These are phyloP conservation scores for Enteromius anoplus DNA, from an alignment of 2,797 vertebrate genomes.

Conservation along the genomic window DNA sequence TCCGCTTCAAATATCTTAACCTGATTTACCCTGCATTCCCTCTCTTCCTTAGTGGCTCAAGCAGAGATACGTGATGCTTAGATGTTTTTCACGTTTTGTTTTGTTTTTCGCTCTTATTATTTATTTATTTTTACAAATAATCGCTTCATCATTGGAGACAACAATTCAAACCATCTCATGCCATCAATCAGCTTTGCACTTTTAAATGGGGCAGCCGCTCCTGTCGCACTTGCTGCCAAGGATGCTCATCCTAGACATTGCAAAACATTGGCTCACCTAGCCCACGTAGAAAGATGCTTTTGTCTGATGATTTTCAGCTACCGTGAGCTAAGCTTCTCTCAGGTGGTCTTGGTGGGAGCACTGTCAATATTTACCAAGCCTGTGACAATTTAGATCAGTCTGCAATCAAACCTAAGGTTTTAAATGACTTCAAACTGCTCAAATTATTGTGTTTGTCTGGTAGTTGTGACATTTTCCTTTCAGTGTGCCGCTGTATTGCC, in stretches of 20 bases:
- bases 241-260: neutral
- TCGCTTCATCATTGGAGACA: neutral
- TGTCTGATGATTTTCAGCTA: conserved; percentile 44
- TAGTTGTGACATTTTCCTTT: conserved; percentile 47
- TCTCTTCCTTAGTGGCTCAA: conserved; percentile 10
- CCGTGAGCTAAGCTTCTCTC: conserved; percentile 29
- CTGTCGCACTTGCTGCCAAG: neutral
- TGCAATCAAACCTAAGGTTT: conserved; percentile 41
- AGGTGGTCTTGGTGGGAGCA: conserved; percentile 37
- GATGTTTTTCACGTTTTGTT: conserved; percentile 25
- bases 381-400: conserved; percentile 47
- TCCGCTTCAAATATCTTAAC: conserved; percentile 28
- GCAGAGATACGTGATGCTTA: conserved; percentile 19
- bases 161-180: neutral
- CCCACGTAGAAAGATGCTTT: neutral
- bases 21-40: conserved; percentile 23
- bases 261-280: conserved; percentile 9
- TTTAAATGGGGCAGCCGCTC: neutral
- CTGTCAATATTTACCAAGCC: conserved; percentile 29
- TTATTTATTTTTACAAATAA: conserved; percentile 26
- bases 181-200: conserved; percentile 4
- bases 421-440: conserved; percentile 35
- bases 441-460: conserved; percentile 39
- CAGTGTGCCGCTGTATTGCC: conserved; percentile 8
- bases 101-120: neutral